Evolutionary conservation across 2,113 vertebrate species (phyloP), one percentile per base, ranked within the genome.

Genomic region (Cettia cetti): DNA sequence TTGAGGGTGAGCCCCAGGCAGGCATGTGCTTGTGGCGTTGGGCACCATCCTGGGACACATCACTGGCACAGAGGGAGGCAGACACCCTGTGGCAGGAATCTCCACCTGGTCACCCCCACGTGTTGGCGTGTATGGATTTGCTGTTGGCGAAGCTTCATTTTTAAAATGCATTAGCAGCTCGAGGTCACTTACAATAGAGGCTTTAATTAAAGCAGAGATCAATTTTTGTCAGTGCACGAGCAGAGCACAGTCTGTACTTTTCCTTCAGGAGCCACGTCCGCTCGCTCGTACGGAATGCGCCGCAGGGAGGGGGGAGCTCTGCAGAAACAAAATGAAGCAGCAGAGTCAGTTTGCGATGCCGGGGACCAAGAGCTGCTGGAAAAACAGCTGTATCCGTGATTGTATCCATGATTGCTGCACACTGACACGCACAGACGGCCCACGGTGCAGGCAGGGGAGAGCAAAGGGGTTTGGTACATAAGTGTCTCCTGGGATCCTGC

Each of bases 131-230:
- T 75, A 66, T 7, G 47, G 91, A 66, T 94, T 81, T 81, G 87
- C 90, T 61, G 78, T 85, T 79, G 75, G 75, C 5, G 0, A 93
- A 69, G 83, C 75, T 96, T 88, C 84, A 37, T 95, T 88, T 94
- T 81, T 59, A 69, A 96, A 92, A 95, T 82, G 92, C 96, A 84
- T 96, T 92, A 90, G 94, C 86, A 65, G 90, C 86, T 92, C 37
- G 78, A 95, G 96, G 96, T 97, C 96, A 96, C 84, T 95, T 91
- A 72, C 95, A 94, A 91, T 64, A 82, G 96, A 80, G 90, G 91
- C 70, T 97, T 96, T 97, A 97, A 97, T 97, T 97, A 97, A 96
- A 94, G 90, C 4, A n/a, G 93, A 96, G 95, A 97, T 96, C 97
- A 96, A 95, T 97, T 95, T 94, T 89, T 97, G 95, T 96, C 96